Evolutionary conservation across 2,113 vertebrate genomes (phyloP).

Genomic region (Gymnobelideus leadbeateri): DNA sequence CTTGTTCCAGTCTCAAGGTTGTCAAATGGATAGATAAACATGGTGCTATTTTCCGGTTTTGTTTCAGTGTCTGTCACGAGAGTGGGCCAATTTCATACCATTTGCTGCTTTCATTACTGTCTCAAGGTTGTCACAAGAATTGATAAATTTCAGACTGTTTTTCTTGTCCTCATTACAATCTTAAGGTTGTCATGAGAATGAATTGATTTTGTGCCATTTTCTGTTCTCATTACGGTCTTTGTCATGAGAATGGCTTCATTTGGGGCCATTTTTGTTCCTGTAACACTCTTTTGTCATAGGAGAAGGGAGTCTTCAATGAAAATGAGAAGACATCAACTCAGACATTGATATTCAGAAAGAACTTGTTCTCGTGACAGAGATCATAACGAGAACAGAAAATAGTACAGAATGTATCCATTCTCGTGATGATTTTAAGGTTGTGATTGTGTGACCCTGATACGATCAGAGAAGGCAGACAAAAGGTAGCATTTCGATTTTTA

Average conservation of each 20-base stretch:
- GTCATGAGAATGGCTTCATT: conserved; percentile 85
- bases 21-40: conserved; percentile 81
- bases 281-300: conserved; percentile 78
- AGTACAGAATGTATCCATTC: conserved; percentile 72
- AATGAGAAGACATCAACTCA: conserved; percentile 74
- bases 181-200: conserved; percentile 87
- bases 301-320: conserved; percentile 80
- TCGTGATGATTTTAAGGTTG: conserved; percentile 57
- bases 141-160: conserved; percentile 89
- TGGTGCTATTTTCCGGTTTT: conserved; percentile 81
- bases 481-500: conserved; percentile 45
- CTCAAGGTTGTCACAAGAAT: conserved; percentile 87
- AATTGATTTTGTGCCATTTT: conserved; percentile 86
- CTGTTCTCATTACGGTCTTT: conserved; percentile 85
- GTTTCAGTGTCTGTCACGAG: conserved; percentile 81
- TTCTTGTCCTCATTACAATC: conserved; percentile 89
- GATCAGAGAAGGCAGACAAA: conserved; percentile 51
- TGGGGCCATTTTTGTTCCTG: conserved; percentile 81
- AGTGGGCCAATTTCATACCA: conserved; percentile 84
- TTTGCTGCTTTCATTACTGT: conserved; percentile 84
- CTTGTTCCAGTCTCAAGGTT: conserved; percentile 74
- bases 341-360: conserved; percentile 73
- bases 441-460: conserved; percentile 69
- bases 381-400: conserved; percentile 70
- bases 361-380: conserved; percentile 71